Conservation (phyloP, 37 sponge, comb jelly and placozoan genomes). For the Ianthella basta region DNA sequence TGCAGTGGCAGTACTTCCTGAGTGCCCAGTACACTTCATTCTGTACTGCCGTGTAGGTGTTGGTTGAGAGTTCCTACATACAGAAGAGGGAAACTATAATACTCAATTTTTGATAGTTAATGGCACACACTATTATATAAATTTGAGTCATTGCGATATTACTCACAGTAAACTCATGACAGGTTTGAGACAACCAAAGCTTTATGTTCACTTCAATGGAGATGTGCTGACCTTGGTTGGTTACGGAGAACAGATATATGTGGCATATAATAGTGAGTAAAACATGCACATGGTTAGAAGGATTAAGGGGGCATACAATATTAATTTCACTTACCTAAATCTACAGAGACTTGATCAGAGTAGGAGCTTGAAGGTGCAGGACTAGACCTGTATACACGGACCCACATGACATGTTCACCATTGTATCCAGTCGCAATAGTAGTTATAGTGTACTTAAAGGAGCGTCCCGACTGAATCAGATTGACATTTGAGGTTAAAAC, state of each 20-base stretch:
- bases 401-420: conserved; percentile 8
- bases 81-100: too few relatives aligned
- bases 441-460: background rate
- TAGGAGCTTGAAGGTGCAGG: background rate
- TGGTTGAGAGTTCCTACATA: too few relatives aligned
- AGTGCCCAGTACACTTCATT: background rate
- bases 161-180: conserved; percentile 10
- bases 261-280: too few relatives aligned
- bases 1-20: background rate
- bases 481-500: background rate
- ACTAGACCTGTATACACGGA: background rate
- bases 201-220: conserved; percentile 15
- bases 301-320: background rate
- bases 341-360: conserved; percentile 18
- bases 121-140: too few relatives aligned
- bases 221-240: background rate
- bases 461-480: background rate
- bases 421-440: background rate
- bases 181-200: background rate
- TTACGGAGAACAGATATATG: background rate
- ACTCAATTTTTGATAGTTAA: too few relatives aligned
- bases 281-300: too few relatives aligned
- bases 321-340: background rate
- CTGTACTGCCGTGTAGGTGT: background rate
- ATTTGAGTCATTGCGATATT: too few relatives aligned